These are phyloP conservation scores for Margarornis squamiger DNA, from an alignment of 2,797 vertebrate genomes.

Conservation along the genomic window DNA sequence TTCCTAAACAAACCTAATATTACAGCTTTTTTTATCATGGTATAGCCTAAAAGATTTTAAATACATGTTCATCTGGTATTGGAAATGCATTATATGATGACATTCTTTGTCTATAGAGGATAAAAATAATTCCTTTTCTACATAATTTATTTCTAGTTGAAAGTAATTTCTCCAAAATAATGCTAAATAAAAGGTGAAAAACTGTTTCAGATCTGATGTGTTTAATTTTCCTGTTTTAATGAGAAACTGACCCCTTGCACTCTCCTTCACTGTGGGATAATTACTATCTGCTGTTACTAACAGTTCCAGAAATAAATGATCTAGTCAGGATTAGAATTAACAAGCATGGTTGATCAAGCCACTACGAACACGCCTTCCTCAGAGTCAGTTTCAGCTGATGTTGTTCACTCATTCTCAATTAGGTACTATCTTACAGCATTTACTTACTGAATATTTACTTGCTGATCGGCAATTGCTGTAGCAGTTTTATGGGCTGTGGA, in stretches of 20 bases:
- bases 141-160: neutral
- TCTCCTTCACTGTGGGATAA: conserved; percentile 52
- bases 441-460: conserved; percentile 18
- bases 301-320: conserved; percentile 57
- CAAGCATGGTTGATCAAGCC: conserved; percentile 29
- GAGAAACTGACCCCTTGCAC: conserved; percentile 47
- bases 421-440: neutral
- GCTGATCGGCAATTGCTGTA: neutral
- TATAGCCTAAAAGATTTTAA: neutral
- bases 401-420: conserved; percentile 17
- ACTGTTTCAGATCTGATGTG: neutral
- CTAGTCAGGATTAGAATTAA: conserved; percentile 49
- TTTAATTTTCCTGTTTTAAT: conserved; percentile 43
- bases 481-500: neutral
- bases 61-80: neutral
- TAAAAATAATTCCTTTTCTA: neutral
- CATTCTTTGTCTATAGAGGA: neutral
- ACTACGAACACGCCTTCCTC: neutral
- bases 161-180: neutral
- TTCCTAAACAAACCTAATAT: neutral
- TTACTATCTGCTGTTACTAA: conserved; percentile 58
- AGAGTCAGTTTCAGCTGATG: conserved; percentile 5
- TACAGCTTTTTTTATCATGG: neutral
- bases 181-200: conserved; percentile 19
- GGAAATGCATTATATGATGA: neutral